phyloP scores from a whole-genome alignment of 2,888 invertebrate genomes.

The Xestia c-nigrum region DNA sequence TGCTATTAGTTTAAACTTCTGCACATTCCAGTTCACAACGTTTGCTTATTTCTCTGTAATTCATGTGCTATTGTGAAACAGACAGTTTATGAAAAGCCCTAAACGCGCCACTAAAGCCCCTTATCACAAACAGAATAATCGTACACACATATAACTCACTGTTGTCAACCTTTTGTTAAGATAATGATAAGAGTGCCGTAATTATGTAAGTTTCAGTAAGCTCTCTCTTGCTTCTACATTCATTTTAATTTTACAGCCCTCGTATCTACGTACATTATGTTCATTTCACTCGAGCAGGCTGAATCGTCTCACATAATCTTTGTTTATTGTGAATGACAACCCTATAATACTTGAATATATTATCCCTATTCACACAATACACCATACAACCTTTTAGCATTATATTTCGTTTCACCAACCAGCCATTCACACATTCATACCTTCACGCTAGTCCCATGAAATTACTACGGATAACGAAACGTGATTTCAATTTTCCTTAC shows the following conservation, averaged over 20 bases:
- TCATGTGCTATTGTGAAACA: constrained; percentile 67
- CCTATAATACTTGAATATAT: constrained; percentile 56
- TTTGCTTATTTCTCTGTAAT: constrained; percentile 71
- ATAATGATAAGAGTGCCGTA: constrained; percentile 64
- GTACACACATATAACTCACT: constrained; percentile 63
- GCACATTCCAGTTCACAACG: constrained; percentile 65
- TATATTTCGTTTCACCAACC: constrained; percentile 74
- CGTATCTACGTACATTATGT: constrained; percentile 28
- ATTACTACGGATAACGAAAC: constrained; percentile 80
- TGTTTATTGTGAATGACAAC: constrained; percentile 48
- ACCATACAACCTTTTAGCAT: constrained; percentile 68
- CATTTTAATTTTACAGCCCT: constrained; percentile 49
- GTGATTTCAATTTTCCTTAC: constrained; percentile 84
- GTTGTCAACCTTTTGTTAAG: constrained; percentile 68
- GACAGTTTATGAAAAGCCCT: constrained; percentile 63
- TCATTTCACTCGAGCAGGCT: constrained; percentile 28
- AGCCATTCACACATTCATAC: constrained; percentile 75
- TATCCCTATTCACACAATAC: constrained; percentile 63
- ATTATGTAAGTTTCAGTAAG: constrained; percentile 63
- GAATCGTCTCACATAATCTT: constrained; percentile 47
- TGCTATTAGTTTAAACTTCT: constrained; percentile 74
- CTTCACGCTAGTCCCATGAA: constrained; percentile 65
- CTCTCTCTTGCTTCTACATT: constrained; percentile 47
- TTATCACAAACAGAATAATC: constrained; percentile 66
- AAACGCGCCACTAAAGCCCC: constrained; percentile 57